Conservation (phyloP, 2,888 invertebrate genomes). For the Caenorhabditis macrosperma region DNA sequence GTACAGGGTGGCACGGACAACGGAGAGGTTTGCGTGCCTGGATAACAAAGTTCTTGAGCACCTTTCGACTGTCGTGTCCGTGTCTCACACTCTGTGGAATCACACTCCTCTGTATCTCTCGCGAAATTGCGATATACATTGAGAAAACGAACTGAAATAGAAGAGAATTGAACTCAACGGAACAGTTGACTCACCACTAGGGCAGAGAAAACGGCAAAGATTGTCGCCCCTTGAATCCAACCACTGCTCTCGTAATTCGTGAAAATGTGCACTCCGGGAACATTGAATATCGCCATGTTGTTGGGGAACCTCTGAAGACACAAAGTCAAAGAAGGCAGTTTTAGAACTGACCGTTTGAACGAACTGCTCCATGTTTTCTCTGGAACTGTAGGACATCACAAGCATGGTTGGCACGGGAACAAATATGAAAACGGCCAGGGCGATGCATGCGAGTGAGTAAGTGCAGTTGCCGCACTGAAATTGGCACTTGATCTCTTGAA, state of each 20-base stretch:
- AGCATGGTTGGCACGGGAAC: neutral
- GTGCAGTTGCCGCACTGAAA: constrained; percentile 15
- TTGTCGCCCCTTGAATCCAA: neutral
- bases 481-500: neutral
- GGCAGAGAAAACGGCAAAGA: neutral
- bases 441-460: neutral
- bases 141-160: neutral
- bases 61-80: constrained; percentile 2
- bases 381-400: neutral
- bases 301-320: constrained; percentile 5
- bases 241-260: neutral
- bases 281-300: constrained; percentile 4
- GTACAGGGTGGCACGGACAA: neutral
- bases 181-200: neutral
- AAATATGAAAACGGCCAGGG: constrained; percentile 1
- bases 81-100: neutral
- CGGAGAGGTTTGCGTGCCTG: constrained; percentile 4
- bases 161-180: neutral
- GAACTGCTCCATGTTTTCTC: constrained; percentile 7
- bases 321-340: neutral
- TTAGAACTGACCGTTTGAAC: neutral
- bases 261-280: constrained; percentile 5
- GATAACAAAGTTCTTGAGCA: neutral
- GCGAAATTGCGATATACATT: neutral
- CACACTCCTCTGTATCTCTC: neutral